Base-by-base conservation (phyloP, 2,888 invertebrate genomes). In the Teleiodes luculella region DNA sequence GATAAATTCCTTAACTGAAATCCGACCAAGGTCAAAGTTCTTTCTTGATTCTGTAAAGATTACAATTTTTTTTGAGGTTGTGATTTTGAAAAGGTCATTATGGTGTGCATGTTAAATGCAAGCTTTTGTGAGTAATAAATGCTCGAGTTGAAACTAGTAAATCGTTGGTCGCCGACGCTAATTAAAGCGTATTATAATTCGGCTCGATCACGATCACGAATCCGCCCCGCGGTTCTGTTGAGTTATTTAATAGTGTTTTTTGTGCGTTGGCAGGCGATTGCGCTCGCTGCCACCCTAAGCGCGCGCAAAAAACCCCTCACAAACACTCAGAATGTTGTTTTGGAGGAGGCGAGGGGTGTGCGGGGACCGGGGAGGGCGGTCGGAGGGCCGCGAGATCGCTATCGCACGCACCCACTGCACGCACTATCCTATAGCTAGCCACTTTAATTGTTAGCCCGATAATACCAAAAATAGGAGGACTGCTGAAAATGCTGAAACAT, bases 381-480 rank as follows among this genome's bases (percentile, higher is more conserved):
- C 70, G 75, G 77, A 77, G 77, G 68, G 69, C 77, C 69, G 74
- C 72, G 71, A 83, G 89, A 89, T 89, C 86, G 84, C 88, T 89
- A 89, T 89, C 89, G 86, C 89, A 87, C 87, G 87, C 85, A 87
- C 86, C 82, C 82, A 80, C 73, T 82, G 86, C 88, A 87, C 88
- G 88, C 89, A 88, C 88, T 87, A 82, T 87, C 86, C 87, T 80
- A 78, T 73, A 77, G 76, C 85, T 81, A 83, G 81, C 87, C 85
- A 80, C 80, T 85, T 60, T 87, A 84, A 86, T 87, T 86, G 85
- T 83, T 86, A 78, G 78, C 76, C 81, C 75, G 74, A 33, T 6
- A 48, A 48, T 78, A 74, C 74, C 74, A 75, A 75, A 74, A 74
- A 72, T 71, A 72, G 50, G 48, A 14, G 37, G 53, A 56, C 57